phyloP scores from a whole-genome alignment of 2,888 invertebrate species.

The Clostera curtula region DNA sequence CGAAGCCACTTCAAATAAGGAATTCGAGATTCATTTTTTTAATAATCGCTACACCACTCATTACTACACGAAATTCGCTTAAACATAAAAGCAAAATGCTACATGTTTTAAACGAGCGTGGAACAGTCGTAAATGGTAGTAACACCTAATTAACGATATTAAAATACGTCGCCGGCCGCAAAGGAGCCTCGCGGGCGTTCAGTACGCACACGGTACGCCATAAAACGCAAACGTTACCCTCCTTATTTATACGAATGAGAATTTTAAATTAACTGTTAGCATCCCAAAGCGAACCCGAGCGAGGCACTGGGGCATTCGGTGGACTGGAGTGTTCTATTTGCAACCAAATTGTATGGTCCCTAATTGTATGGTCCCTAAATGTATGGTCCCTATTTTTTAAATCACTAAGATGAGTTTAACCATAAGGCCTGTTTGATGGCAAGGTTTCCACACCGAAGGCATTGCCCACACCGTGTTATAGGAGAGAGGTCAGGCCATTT shows the following conservation, averaged over 20 bases:
- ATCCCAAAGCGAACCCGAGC: slow-evolving; percentile 49
- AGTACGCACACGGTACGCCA: slow-evolving; percentile 69
- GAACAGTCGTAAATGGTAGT: slow-evolving; percentile 42
- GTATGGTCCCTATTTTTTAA: too few relatives aligned
- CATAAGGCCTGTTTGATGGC: too few relatives aligned
- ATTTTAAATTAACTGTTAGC: slow-evolving; percentile 74
- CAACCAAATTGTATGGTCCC: too few relatives aligned
- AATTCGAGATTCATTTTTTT: not conserved
- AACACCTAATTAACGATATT: slow-evolving; percentile 74
- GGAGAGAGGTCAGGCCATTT: too few relatives aligned
- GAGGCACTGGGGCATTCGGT: slow-evolving; percentile 31
- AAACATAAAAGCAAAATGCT: slow-evolving; percentile 32
- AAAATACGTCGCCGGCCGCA: slow-evolving; percentile 67
- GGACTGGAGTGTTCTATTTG: slow-evolving; percentile 32
- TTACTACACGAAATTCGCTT: slow-evolving; percentile 21
- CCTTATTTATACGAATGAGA: slow-evolving; percentile 73
- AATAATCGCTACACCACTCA: not conserved
- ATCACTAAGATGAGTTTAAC: too few relatives aligned
- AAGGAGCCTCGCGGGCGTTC: slow-evolving; percentile 60
- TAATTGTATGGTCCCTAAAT: too few relatives aligned
- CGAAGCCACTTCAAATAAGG: too few relatives aligned
- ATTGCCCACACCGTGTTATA: too few relatives aligned
- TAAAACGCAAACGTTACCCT: slow-evolving; percentile 73
- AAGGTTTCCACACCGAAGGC: too few relatives aligned
- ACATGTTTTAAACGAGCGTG: slow-evolving; percentile 34